A percentile compares a stretch with the other conserved stretches of the same genome.
phyloP scores from a whole-genome alignment of 2,113 vertebrate genomes.

The Beaufortia kweichowensis region DNA sequence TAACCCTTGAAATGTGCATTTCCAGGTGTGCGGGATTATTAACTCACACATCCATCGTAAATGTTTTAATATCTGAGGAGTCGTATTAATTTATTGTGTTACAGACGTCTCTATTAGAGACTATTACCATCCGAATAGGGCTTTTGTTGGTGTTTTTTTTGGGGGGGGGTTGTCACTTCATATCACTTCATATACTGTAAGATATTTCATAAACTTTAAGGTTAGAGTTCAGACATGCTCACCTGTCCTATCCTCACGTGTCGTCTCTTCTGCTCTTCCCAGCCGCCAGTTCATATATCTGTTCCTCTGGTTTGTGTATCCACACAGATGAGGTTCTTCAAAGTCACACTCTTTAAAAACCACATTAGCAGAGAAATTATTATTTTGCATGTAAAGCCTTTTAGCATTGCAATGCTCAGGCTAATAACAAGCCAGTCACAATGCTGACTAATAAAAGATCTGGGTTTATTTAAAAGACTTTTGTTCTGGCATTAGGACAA shows the following conservation, averaged over 20 bases:
- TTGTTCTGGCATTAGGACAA: neutral
- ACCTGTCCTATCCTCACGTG: slow-evolving; percentile 83
- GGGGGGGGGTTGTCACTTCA: too few relatives aligned
- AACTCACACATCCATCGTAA: too few relatives aligned
- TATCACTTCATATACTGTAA: too few relatives aligned
- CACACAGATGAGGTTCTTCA: slow-evolving; percentile 93
- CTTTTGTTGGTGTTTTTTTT: too few relatives aligned
- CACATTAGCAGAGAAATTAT: neutral
- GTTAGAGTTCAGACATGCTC: slow-evolving; percentile 46
- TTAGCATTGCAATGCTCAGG: neutral
- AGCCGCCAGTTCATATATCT: slow-evolving; percentile 95
- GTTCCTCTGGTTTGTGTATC: slow-evolving; percentile 89
- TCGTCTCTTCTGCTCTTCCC: slow-evolving; percentile 78
- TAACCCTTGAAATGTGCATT: too few relatives aligned
- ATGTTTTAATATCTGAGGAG: too few relatives aligned
- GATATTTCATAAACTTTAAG: neutral
- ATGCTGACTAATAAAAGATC: neutral
- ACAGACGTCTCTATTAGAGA: too few relatives aligned
- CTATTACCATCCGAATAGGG: too few relatives aligned
- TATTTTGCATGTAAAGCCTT: neutral
- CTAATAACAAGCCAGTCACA: neutral
- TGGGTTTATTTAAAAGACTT: slow-evolving; percentile 13
- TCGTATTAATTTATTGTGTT: too few relatives aligned
- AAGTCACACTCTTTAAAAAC: slow-evolving; percentile 86
- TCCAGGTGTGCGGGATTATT: too few relatives aligned